These are phyloP conservation scores for Therioaphis trifolii DNA, from an alignment of 2,888 invertebrate genomes.

Conservation along the genomic window DNA sequence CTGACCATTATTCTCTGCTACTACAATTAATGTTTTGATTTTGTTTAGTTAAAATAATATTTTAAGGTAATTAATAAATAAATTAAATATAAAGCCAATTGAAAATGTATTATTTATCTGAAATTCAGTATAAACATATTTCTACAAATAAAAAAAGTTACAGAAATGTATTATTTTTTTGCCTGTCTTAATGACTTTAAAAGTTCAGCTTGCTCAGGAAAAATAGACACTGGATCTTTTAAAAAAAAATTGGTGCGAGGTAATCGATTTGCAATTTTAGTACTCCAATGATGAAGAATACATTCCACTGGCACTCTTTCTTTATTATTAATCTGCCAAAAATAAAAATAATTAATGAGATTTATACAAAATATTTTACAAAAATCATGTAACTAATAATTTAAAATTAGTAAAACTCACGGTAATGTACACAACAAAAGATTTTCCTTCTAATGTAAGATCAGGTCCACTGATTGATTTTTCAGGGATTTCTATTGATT, in stretches of 20 bases:
- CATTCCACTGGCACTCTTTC: conserved; percentile 82
- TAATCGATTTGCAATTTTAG: conserved; percentile 74
- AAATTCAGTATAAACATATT: conserved; percentile 7
- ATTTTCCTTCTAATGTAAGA: conserved; percentile 80
- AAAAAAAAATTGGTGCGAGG: conserved; percentile 73
- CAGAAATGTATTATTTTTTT: not conserved
- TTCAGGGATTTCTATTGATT: conserved; percentile 81
- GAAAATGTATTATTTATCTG: not conserved
- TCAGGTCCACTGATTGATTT: conserved; percentile 84
- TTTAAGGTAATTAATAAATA: not conserved
- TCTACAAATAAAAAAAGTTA: conserved; percentile 10
- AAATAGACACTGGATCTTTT: conserved; percentile 73
- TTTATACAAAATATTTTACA: not conserved
- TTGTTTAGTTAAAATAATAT: too few species aligned
- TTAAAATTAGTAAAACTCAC: conserved; percentile 70
- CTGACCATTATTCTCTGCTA: too few species aligned
- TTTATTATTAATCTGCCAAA: conserved; percentile 76
- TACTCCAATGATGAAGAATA: conserved; percentile 82
- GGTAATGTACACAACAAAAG: conserved; percentile 83
- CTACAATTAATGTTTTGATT: too few species aligned
- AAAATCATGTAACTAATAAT: not conserved
- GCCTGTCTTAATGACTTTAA: conserved; percentile 47
- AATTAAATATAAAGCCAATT: not conserved
- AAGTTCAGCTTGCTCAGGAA: conserved; percentile 71
- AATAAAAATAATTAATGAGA: conserved; percentile 1